Conservation (phyloP, 2,888 invertebrate species). For the Electrophaes corylata region DNA sequence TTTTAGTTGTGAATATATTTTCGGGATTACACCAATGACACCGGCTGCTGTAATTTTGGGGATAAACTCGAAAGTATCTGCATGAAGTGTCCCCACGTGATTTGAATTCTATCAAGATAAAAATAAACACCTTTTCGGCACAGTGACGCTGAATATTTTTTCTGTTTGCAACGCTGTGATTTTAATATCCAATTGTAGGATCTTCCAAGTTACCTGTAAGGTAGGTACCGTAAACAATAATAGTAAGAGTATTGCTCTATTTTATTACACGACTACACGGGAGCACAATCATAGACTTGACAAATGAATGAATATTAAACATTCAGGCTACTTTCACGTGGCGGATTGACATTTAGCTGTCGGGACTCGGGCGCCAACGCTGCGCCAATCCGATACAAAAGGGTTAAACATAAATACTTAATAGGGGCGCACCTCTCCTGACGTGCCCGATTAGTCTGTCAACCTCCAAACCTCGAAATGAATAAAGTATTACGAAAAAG, state of each 20-base stretch:
- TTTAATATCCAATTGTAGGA: too few species aligned
- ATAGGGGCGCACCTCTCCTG: conserved; percentile 72
- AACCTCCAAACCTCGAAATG: conserved; percentile 74
- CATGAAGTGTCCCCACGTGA: conserved; percentile 59
- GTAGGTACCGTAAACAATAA: too few species aligned
- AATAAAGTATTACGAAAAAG: conserved; percentile 84
- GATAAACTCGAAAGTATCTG: conserved; percentile 68
- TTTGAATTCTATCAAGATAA: conserved; percentile 36
- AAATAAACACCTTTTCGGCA: not conserved
- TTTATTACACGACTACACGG: conserved; percentile 14
- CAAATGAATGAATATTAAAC: conserved; percentile 81
- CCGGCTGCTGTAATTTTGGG: conserved; percentile 67
- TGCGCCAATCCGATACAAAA: conserved; percentile 64
- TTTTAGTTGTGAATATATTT: conserved; percentile 83
- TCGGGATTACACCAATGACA: conserved; percentile 63
- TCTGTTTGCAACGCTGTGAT: not conserved
- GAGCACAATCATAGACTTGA: conserved; percentile 52
- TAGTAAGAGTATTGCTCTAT: not conserved
- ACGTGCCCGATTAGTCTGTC: conserved; percentile 80
- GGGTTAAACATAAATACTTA: conserved; percentile 81
- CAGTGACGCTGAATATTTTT: not conserved
- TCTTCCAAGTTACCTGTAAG: too few species aligned
- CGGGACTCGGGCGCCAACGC: conserved; percentile 55
- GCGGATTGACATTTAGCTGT: conserved; percentile 73
- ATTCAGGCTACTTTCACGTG: conserved; percentile 65